Percentiles rank a stretch among this genome's conserved stretches.
phyloP scores from a whole-genome alignment of 2,888 invertebrate species.

The Folsomia candida region DNA sequence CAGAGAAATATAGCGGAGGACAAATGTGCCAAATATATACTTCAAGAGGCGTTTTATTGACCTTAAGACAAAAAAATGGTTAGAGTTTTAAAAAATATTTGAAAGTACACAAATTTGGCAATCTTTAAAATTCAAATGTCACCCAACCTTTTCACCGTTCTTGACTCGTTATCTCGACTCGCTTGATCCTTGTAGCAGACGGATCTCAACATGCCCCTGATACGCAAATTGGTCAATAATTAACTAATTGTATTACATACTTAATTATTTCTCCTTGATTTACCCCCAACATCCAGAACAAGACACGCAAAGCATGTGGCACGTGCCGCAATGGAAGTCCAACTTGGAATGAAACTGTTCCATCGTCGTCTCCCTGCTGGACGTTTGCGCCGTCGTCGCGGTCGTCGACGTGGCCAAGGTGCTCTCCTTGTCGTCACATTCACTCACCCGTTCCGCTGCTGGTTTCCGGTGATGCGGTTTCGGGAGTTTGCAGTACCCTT shows the following conservation, averaged over 20 bases:
- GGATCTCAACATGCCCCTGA: conserved; percentile 35
- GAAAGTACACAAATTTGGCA: too few species aligned
- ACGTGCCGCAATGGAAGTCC: neutral
- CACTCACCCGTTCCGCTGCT: neutral
- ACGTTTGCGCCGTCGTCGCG: neutral
- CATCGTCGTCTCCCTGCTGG: neutral
- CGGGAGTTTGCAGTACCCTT: conserved; percentile 25
- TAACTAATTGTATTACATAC: neutral
- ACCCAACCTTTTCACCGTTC: conserved; percentile 28
- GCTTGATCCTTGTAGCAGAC: conserved; percentile 35
- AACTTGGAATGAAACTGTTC: neutral
- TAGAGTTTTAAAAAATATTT: too few species aligned
- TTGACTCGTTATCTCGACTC: conserved; percentile 30
- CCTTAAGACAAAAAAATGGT: too few species aligned
- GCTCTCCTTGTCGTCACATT: neutral
- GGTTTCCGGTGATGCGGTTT: neutral
- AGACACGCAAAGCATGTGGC: conserved; percentile 8
- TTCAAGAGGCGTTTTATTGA: conserved; percentile 17
- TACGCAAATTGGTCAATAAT: neutral
- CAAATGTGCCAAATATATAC: conserved; percentile 45
- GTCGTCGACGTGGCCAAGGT: neutral
- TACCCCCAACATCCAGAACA: conserved; percentile 24
- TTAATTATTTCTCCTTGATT: too few species aligned
- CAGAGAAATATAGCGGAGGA: conserved; percentile 45
- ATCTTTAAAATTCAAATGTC: too few species aligned